These are phyloP conservation scores for Donacobius atricapilla DNA, from an alignment of 2,113 vertebrate genomes.

Conservation along the genomic window DNA sequence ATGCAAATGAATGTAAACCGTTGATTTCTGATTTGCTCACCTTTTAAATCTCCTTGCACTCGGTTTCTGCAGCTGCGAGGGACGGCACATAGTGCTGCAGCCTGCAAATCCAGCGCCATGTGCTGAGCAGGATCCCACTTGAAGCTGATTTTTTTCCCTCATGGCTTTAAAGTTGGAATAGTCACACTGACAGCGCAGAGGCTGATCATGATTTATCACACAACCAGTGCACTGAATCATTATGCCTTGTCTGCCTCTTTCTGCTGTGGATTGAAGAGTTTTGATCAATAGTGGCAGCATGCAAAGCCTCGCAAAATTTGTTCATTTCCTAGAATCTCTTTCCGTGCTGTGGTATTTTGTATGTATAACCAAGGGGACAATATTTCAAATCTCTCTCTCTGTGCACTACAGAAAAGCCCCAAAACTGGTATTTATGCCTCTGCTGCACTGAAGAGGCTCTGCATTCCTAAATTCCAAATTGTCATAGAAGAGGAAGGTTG, in stretches of 20 bases:
- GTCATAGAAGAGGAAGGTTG: not conserved
- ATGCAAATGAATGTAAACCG: not conserved
- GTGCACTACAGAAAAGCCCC: not conserved
- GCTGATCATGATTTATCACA: not conserved
- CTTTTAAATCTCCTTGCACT: not conserved
- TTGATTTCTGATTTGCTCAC: not conserved
- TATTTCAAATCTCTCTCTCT: not conserved
- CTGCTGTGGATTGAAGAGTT: not conserved
- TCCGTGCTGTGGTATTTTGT: not conserved
- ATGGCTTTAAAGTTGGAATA: not conserved
- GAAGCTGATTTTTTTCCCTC: not conserved
- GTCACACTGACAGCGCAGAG: not conserved
- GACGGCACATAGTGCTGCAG: not conserved
- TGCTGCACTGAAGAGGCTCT: not conserved
- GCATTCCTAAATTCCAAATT: not conserved
- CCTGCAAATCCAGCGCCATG: not conserved
- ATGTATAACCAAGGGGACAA: not conserved
- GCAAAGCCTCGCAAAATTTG: not conserved
- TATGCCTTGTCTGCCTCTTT: not conserved
- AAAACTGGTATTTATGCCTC: not conserved
- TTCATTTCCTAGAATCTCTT: not conserved
- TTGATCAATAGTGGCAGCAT: not conserved
- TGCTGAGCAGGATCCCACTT: not conserved
- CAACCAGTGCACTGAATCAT: not conserved
- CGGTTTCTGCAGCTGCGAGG: not conserved